Evolutionary conservation across 2,888 invertebrate species (phyloP), one percentile per base, ranked within the genome.

Genomic region (Coecobrya sp.): DNA sequence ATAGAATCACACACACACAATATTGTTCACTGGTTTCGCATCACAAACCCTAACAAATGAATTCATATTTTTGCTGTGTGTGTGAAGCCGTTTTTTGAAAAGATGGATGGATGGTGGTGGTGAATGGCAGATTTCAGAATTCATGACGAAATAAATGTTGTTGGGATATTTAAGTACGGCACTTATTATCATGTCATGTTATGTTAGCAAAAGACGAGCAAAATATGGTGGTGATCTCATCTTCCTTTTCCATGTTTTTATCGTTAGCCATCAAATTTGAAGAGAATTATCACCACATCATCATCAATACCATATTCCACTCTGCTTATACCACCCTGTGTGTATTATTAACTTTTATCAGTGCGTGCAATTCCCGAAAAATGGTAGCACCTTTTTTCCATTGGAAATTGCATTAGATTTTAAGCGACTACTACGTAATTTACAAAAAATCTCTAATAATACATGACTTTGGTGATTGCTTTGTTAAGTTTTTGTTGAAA

Each of bases 191-290:
- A 65, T 36, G 36, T 36, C 36, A 36, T 79, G 30, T 84, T 16
- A 89, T 68, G 70, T 68, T 70, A 45, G 82, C 73, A 70, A 82
- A 84, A 70, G 36, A 5, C 22, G 27, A 84, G 70, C 82, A 84
- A 89, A 89, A 89, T 89, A 76, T 76, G 89, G 89, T 89, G 89
- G 42, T 89, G 89, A 89, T 89, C 89, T 89, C 89, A 89, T 89
- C 84, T 81, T 87, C 73, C 81, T 88, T 42, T 81, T 79, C 59
- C 13, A 76, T 81, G 73, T 27, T 19, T 27, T 55, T 55, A 52
- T 36, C 22, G 25, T 59, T 82, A 36, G 30, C 82, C 22, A 82
- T 82, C 36, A 59, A 59, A 82, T 55, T 81, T 81, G 27, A 55
- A 82, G 30, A 30, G 82, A 36, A 7, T 36, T 36, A 36, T 36